phyloP scores from a whole-genome alignment of 2,888 invertebrate genomes.

The Vannuccia rotundouncinata region DNA sequence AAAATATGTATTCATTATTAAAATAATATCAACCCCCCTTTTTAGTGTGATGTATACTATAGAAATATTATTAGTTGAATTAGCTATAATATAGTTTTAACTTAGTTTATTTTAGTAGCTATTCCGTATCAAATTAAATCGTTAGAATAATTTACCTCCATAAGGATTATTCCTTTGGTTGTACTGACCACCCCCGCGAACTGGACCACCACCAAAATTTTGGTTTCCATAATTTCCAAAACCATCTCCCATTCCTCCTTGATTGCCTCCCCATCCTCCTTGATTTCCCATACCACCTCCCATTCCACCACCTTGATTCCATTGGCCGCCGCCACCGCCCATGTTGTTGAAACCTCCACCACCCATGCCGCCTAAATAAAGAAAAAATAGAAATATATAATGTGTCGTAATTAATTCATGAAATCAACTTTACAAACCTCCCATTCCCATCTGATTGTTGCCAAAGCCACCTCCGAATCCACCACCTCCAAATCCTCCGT shows the following conservation, averaged over 20 bases:
- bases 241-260: constrained; percentile 16
- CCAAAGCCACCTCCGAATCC: background rate
- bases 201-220: background rate
- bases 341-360: background rate
- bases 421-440: background rate
- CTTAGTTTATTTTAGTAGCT: too few relatives aligned
- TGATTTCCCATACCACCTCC: background rate
- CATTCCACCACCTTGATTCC: constrained; percentile 16
- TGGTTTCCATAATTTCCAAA: background rate
- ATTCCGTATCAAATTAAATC: background rate
- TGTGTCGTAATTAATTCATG: background rate
- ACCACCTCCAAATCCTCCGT: background rate
- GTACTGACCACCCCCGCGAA: background rate
- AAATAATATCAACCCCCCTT: too few relatives aligned
- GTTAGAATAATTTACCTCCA: background rate
- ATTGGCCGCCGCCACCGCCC: background rate
- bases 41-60: too few relatives aligned
- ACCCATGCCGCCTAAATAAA: background rate
- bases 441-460: background rate
- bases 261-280: background rate
- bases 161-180: constrained; percentile 19
- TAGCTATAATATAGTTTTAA: too few relatives aligned
- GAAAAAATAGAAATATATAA: background rate
- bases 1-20: too few relatives aligned
- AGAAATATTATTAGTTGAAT: too few relatives aligned